Percentiles rank a stretch among this genome's conserved stretches.
Conservation (phyloP, 2,113 vertebrate species). For the Ibidorhyncha struthersii region DNA sequence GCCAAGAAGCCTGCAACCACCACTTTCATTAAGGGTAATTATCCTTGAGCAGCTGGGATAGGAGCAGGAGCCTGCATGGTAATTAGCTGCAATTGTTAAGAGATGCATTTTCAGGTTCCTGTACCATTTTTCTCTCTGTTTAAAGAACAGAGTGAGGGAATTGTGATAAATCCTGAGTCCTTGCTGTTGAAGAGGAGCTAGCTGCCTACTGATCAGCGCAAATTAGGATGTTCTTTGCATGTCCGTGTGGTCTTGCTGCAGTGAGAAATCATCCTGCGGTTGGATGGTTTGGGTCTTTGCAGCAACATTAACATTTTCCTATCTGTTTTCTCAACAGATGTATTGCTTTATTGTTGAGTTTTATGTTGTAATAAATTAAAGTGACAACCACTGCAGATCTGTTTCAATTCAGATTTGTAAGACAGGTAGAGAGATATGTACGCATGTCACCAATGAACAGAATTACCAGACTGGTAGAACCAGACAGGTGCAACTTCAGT, state of each 20-base stretch:
- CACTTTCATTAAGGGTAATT: constrained; percentile 64
- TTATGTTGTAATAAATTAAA: constrained; percentile 6
- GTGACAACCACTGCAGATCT: background rate
- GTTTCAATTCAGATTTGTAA: background rate
- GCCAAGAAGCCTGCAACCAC: constrained; percentile 55
- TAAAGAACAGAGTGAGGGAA: background rate
- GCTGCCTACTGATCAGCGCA: constrained; percentile 4
- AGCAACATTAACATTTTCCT: background rate
- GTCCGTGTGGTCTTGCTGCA: background rate
- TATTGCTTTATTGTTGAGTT: background rate
- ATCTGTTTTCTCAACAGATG: background rate
- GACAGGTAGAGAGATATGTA: background rate
- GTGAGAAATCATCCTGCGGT: background rate
- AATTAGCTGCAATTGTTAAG: constrained; percentile 51
- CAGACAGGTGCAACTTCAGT: background rate
- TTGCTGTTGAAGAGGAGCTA: background rate
- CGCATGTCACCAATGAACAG: background rate
- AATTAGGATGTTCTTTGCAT: constrained; percentile 13
- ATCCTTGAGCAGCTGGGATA: constrained; percentile 51
- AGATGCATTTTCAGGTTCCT: constrained; percentile 14
- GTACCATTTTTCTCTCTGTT: constrained; percentile 15
- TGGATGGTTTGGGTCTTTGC: background rate
- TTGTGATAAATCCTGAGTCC: background rate
- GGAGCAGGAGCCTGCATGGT: constrained; percentile 34
- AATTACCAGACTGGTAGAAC: background rate